Conservation (phyloP, 2,888 invertebrate species). For the Cheilosia scutellata region DNA sequence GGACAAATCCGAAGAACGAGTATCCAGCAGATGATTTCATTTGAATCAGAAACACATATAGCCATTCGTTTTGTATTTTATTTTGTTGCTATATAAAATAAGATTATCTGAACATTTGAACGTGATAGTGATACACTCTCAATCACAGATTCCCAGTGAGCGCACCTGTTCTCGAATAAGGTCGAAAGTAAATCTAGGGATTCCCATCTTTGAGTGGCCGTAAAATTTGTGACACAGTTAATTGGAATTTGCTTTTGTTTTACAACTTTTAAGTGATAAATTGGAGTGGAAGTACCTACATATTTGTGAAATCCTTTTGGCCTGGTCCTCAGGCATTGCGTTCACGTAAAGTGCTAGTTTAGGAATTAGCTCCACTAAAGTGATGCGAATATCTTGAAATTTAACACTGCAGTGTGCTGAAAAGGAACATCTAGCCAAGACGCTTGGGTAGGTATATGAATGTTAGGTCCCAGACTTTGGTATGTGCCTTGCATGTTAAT, state of each 20-base stretch:
- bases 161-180: too few species aligned
- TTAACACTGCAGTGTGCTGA: conserved; percentile 2
- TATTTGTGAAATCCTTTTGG: conserved; percentile 9
- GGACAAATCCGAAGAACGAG: background rate
- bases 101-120: conserved; percentile 50
- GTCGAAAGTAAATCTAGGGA: too few species aligned
- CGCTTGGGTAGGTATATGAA: too few species aligned
- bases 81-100: conserved; percentile 35
- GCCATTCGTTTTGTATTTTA: conserved; percentile 25
- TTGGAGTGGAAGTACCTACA: too few species aligned
- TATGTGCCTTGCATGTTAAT: conserved; percentile 46
- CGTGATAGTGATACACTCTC: background rate
- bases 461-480: background rate
- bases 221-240: too few species aligned
- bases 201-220: too few species aligned
- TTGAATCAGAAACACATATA: conserved; percentile 37
- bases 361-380: conserved; percentile 11
- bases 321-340: conserved; percentile 1
- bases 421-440: too few species aligned
- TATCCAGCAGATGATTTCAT: conserved; percentile 49
- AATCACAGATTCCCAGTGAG: too few species aligned
- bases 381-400: background rate
- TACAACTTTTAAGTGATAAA: too few species aligned
- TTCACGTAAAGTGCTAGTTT: conserved; percentile 16
- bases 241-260: too few species aligned